These are phyloP conservation scores for Myotis planiceps DNA, from an alignment of 2,797 vertebrate species.

Conservation along the genomic window DNA sequence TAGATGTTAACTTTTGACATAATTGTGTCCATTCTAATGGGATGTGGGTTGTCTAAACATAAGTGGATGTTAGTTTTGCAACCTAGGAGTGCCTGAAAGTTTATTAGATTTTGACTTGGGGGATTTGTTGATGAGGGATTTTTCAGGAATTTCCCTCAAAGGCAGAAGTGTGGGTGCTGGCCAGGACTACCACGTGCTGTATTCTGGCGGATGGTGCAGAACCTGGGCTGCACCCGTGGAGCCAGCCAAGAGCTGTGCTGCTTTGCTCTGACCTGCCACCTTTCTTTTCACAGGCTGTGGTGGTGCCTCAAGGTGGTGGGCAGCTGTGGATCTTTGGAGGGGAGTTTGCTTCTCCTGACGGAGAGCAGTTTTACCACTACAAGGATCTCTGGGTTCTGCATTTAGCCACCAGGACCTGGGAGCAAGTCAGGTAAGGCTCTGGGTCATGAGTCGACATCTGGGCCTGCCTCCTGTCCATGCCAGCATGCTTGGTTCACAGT, in stretches of 20 bases:
- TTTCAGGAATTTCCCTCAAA: neutral
- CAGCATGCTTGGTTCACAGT: rapidly evolving
- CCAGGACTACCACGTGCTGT: neutral
- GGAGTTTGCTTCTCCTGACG: slow-evolving; percentile 95
- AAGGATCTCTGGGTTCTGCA: slow-evolving; percentile 98
- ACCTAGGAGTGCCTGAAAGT: neutral
- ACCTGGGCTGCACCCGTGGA: neutral
- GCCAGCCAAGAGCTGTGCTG: rapidly evolving
- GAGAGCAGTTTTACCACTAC: slow-evolving; percentile 98
- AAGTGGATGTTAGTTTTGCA: neutral
- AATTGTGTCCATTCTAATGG: neutral
- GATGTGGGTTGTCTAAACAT: neutral
- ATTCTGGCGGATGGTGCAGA: neutral
- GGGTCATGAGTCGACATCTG: neutral
- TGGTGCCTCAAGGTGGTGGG: slow-evolving; percentile 94
- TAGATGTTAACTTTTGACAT: neutral
- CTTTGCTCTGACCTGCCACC: neutral
- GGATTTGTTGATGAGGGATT: neutral
- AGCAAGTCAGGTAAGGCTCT: slow-evolving; percentile 93
- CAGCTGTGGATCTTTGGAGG: slow-evolving; percentile 99
- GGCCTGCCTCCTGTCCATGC: rapidly evolving
- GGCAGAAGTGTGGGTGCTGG: neutral
- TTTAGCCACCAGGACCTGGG: slow-evolving; percentile 93
- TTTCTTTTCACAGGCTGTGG: slow-evolving; percentile 89
- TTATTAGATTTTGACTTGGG: neutral